Percentiles rank a stretch among this genome's conserved stretches.
Conservation (phyloP, 2,797 vertebrate species). For the Neoniphon sammara region DNA sequence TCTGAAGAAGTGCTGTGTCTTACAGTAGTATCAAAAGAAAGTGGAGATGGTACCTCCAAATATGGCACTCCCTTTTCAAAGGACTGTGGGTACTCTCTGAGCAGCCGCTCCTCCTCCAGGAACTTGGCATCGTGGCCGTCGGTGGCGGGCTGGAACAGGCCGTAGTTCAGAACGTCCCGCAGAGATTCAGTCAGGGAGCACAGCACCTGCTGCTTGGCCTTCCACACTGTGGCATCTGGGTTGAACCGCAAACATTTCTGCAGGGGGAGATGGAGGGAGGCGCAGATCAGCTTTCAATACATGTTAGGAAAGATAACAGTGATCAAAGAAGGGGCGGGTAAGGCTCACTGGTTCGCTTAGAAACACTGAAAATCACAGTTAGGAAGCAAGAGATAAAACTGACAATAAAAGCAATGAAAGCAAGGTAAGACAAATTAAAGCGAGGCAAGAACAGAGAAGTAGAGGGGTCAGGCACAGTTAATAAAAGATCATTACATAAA, state of each 20-base stretch:
- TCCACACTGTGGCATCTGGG: conserved; percentile 93
- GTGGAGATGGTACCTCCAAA: conserved; percentile 85
- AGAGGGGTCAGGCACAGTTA: too few relatives aligned
- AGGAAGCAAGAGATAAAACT: too few relatives aligned
- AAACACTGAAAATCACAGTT: background rate
- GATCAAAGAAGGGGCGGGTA: background rate
- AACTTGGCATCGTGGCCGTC: conserved; percentile 94
- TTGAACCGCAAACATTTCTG: conserved; percentile 96
- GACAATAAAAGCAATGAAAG: too few relatives aligned
- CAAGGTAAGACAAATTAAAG: too few relatives aligned
- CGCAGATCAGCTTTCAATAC: background rate
- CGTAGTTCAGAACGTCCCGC: conserved; percentile 94
- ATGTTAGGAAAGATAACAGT: background rate
- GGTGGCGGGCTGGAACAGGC: conserved; percentile 94
- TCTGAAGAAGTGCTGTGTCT: background rate
- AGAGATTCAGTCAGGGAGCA: conserved; percentile 94
- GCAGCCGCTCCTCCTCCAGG: conserved; percentile 92
- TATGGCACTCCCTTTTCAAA: conserved; percentile 96
- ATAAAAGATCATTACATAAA: too few relatives aligned
- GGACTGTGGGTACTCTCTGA: conserved; percentile 93
- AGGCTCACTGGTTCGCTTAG: background rate
- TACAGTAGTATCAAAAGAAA: conserved; percentile 25
- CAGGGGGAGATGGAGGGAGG: conserved; percentile 19
- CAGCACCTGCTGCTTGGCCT: conserved; percentile 95
- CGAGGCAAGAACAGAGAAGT: too few relatives aligned